Conservation (phyloP, 2,888 invertebrate species). For the Brachylomia viminalis region DNA sequence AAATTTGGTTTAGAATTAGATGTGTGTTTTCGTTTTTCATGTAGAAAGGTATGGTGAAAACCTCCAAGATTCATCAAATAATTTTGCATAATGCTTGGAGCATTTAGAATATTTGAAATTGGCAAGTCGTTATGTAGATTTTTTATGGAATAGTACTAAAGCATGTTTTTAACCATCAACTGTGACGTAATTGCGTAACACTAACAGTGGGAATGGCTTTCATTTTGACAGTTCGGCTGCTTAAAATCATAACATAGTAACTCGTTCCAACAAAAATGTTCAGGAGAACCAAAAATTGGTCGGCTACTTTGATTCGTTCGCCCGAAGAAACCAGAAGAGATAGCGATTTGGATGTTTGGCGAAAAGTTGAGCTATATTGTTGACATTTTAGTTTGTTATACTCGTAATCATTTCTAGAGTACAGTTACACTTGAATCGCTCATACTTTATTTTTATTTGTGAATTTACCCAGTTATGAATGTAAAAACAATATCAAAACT, state of each 20-base stretch:
- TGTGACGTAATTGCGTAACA: too few species aligned
- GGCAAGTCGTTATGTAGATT: too few species aligned
- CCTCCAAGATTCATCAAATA: background rate
- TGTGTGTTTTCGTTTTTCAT: background rate
- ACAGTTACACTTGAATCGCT: background rate
- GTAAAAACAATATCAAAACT: conserved; percentile 2
- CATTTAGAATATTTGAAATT: too few species aligned
- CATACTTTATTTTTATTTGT: conserved; percentile 12
- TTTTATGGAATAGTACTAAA: background rate
- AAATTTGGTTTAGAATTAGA: background rate
- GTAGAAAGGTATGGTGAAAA: background rate
- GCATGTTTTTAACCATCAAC: background rate
- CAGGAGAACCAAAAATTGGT: conserved; percentile 5
- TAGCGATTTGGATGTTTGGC: too few species aligned
- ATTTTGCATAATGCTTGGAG: background rate
- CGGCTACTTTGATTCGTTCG: conserved; percentile 9
- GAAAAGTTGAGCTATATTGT: too few species aligned
- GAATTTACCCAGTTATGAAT: background rate
- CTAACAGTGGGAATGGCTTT: too few species aligned
- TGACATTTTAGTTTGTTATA: conserved; percentile 1
- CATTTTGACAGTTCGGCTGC: background rate
- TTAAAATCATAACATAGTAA: conserved; percentile 4
- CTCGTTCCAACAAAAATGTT: conserved; percentile 3
- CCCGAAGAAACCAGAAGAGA: conserved; percentile 9
- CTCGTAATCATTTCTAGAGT: background rate